These are phyloP conservation scores for Stegana nigrithorax DNA, from an alignment of 2,888 invertebrate genomes.

Conservation along the genomic window DNA sequence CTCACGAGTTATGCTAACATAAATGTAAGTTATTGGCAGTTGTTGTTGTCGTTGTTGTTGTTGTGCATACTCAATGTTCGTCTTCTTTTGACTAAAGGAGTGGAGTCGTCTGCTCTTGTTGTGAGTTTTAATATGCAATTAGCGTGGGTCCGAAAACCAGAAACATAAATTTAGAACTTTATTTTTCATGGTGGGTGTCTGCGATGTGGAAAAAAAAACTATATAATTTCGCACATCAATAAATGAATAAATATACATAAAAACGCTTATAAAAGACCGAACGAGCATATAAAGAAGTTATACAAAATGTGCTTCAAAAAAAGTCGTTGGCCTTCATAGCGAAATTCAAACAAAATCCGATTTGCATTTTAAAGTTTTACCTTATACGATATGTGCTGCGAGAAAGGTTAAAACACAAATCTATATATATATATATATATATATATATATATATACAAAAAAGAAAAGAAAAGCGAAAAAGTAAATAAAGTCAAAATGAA, in stretches of 20 bases:
- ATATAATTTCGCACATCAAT: not conserved
- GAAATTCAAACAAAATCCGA: not conserved
- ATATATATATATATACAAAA: not conserved
- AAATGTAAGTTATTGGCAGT: too few species aligned
- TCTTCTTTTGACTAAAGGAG: too few species aligned
- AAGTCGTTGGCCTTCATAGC: not conserved
- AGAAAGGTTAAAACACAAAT: too few species aligned
- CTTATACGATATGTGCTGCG: too few species aligned
- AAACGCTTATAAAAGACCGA: not conserved
- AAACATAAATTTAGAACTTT: not conserved
- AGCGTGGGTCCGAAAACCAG: not conserved
- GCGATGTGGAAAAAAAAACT: not conserved
- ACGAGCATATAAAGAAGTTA: too few species aligned
- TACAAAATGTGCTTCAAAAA: not conserved
- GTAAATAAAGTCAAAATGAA: not conserved
- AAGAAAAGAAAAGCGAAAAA: not conserved
- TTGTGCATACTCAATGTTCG: too few species aligned
- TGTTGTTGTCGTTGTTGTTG: not conserved
- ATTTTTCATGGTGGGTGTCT: too few species aligned
- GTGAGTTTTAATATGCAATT: too few species aligned
- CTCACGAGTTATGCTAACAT: too few species aligned
- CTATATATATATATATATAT: too few species aligned
- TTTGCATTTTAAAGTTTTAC: not conserved
- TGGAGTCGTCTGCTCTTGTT: too few species aligned
- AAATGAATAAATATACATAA: not conserved